Evolutionary conservation across 1,140 invertebrate genomes (phyloP), one percentile per base, ranked within the genome.

Genomic region (Platyscapa corneri): DNA sequence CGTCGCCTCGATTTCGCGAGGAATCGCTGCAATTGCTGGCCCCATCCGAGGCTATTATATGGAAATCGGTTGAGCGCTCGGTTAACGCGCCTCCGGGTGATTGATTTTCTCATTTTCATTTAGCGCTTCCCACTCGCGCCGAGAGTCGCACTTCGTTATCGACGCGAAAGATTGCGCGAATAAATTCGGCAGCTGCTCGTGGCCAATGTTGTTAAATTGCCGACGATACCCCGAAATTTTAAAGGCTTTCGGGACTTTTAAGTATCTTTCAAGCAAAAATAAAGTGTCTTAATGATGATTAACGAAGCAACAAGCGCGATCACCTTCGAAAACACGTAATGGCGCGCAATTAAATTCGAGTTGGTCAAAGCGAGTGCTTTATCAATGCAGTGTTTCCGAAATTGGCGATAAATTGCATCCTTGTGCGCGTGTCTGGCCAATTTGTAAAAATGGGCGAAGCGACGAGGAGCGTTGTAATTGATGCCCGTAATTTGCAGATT

Each of bases 61-160:
- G 23, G 72, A 14, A 23, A 60, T 60, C 56, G 23, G 8, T 46
- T 46, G 0, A 14, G 3, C 3, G 23, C 56, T 20, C 27, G 56
- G 56, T 1, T 23, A 23, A 60, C 2, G 14, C 2, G 27, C 8
- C 53, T 14, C 53, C 12, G 18, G 53, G 42, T 65, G 53, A 75
- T 83, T 83, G 82, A 83, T 76, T 83, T 83, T 83, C 82, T 83
- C 72, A 83, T 76, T 83, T 83, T 83, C 82, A 8, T 83, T 83
- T 82, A 79, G 20, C 20, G 27, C 56, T 60, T 23, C 10, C 56
- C 27, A 27, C 27, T 6, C 56, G 20, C 56, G 20, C 20, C 27
- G 6, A 42, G 39, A 34, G 30, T 39, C 20, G 30, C n/a, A 20
- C 23, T 37, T 60, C 3, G 56, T 60, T 37, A 14, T 39, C 14